Conservation (phyloP, 2,888 invertebrate genomes). For the Spilosoma lubricipeda region DNA sequence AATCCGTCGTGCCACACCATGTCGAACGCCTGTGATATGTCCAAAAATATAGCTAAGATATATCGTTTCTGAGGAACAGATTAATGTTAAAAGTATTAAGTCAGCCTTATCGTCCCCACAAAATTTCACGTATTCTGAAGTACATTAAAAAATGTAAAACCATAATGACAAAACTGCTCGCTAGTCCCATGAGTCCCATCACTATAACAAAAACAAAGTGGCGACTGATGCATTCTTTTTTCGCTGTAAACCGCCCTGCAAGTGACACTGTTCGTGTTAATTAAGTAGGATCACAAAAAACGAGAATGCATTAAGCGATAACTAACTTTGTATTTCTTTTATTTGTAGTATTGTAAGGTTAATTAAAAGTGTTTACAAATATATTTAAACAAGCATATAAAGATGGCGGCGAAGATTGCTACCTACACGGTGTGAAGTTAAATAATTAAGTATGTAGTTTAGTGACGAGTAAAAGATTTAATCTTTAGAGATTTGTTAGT, state of each 20-base stretch:
- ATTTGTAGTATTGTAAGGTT: slow-evolving; percentile 20
- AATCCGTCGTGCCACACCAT: too few species aligned
- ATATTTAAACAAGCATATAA: slow-evolving; percentile 18
- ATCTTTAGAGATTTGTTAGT: slow-evolving; percentile 3
- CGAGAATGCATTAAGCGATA: slow-evolving; percentile 26
- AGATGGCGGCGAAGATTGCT: background rate
- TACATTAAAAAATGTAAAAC: background rate
- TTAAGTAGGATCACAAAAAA: slow-evolving; percentile 42
- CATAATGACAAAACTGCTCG: background rate
- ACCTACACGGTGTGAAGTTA: background rate
- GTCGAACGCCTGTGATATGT: too few species aligned
- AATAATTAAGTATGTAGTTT: background rate
- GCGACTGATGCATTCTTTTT: slow-evolving; percentile 36
- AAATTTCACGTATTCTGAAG: background rate
- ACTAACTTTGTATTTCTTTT: slow-evolving; percentile 21
- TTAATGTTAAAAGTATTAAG: too few species aligned
- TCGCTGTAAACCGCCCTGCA: slow-evolving; percentile 31
- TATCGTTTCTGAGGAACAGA: too few species aligned
- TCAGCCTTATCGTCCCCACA: too few species aligned
- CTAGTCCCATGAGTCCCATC: slow-evolving; percentile 24
- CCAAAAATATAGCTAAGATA: too few species aligned
- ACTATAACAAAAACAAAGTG: slow-evolving; percentile 43
- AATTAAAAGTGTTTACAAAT: slow-evolving; percentile 28
- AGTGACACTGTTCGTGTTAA: slow-evolving; percentile 46
- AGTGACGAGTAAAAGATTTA: background rate